Evolutionary conservation across 2,888 invertebrate species (phyloP), one percentile per base, ranked within the genome.

Genomic region (Epirrhoe tristata): DNA sequence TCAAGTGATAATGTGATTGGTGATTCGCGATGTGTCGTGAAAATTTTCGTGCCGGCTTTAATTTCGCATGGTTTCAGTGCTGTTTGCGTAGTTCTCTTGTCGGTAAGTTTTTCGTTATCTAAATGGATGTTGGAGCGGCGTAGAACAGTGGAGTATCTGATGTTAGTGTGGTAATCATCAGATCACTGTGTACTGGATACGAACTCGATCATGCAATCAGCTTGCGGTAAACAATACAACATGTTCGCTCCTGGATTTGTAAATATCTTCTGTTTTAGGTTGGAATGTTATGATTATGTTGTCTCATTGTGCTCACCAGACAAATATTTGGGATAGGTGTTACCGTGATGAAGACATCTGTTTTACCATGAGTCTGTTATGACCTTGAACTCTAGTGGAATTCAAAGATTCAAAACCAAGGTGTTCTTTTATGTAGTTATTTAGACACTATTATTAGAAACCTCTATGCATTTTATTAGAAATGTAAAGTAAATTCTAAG

Each of bases 21-120:
- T 77, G 73, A 73, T 77, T 79, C 80, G 60, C 78, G 67, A 76
- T 69, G 79, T 80, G 80, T 75, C 76, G 80, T 80, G 74, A 81
- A 81, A 76, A 79, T 78, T 80, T 84, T 74, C 80, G 77, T 85
- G 83, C 93, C 93, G 93, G 93, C 82, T 84, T 81, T 71, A 80
- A 82, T 77, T 85, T 82, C 16, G 5, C 80, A 78, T 80, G 80
- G 80, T 82, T 80, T 80, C 77, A 81, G 77, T 85, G 81, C 82
- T 74, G 76, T 77, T 84, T 81, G 77, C 77, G 80, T 83, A 72
- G 74, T 75, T 77, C 78, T 77, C 82, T 84, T 79, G 75, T 81
- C 72, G 76, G 82, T 81, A 79, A 82, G 82, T 84, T 12, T 43
- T 43, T 5, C 39, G 12, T 43, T 43, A 43, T 1, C 6, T 8